Base-by-base conservation (phyloP, 2,113 vertebrate species). In the Oryctolagus cuniculus region DNA sequence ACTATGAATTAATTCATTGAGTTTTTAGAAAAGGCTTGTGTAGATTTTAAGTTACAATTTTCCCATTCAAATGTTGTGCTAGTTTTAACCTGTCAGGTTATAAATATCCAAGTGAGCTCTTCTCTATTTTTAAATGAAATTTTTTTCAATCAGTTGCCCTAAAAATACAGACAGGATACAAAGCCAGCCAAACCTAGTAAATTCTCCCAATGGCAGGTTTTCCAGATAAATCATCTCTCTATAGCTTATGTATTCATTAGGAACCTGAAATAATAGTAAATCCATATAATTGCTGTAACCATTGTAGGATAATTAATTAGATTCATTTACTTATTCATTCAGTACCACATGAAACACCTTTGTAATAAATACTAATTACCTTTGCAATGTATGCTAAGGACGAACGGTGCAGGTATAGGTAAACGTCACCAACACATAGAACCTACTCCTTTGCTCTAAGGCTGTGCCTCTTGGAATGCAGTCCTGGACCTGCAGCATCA, bases 81-180 rank as follows among this genome's bases (percentile, higher is more conserved):
- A 96, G 93, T 97, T 97, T 92, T 96, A 97, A 97, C 97, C 95
- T 97, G 95, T 96, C 97, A 95, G 66, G 95, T 81, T 96, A 97
- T 97, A 97, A 96, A 97, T 97, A 97, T 61, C 96, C 89, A 96
- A 96, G 95, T 95, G 90, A 96, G 96, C 31, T 93, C 85, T 88
- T 97, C 86, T 93, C 97, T 96, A 96, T 97, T 96, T 97, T 97
- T 96, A 97, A 97, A 90, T 87, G 36, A 93, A 82, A 53, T 93
- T 96, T 96, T 97, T 96, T 96, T 90, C 93, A 97, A 94, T 94
- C 93, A 95, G 88, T 93, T 97, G 90, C 86, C 90, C 96, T 96
- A 97, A 97, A 97, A 96, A 97, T 97, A 97, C 55, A 88, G 49
- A 83, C 70, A 87, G 74, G 94, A 92, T 91, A 95, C 75, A 97